Evolutionary conservation across 2,888 invertebrate species (phyloP).

Genomic region (Parelbella ahira): DNA sequence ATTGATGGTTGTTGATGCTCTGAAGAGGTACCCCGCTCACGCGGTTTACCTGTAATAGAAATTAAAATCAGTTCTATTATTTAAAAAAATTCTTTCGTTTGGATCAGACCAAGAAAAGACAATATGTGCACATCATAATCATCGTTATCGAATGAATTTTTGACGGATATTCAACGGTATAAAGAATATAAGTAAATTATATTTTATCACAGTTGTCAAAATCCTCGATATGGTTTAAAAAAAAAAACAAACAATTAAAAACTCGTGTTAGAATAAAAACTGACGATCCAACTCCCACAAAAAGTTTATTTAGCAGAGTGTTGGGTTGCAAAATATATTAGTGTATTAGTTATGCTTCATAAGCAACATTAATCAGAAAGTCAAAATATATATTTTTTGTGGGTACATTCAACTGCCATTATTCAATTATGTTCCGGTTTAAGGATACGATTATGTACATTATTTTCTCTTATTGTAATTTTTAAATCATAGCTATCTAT

Average conservation of each 20-base stretch:
- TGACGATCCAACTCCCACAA: constrained; percentile 6
- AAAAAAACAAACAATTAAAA: constrained; percentile 8
- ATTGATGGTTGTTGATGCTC: constrained; percentile 51
- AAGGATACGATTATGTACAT: not conserved
- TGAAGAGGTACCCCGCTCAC: constrained; percentile 60
- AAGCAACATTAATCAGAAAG: constrained; percentile 32
- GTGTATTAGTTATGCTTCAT: constrained; percentile 28
- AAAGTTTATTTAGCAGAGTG: constrained; percentile 20
- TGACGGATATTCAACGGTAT: too few species aligned
- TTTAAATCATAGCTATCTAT: not conserved
- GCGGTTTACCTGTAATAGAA: constrained; percentile 69
- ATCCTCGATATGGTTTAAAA: constrained; percentile 1
- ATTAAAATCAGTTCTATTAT: too few species aligned
- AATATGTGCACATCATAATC: too few species aligned
- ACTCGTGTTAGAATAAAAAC: constrained; percentile 16
- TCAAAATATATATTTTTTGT: constrained; percentile 31
- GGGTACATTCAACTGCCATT: constrained; percentile 18
- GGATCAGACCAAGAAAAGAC: too few species aligned
- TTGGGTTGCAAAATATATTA: constrained; percentile 23
- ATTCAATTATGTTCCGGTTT: constrained; percentile 31
- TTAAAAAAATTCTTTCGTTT: too few species aligned
- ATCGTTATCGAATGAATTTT: too few species aligned
- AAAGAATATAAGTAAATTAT: too few species aligned
- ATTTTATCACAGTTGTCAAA: constrained; percentile 7
- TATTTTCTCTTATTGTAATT: not conserved